Conservation (phyloP, 2,888 invertebrate species). For the Anodontia alba region DNA sequence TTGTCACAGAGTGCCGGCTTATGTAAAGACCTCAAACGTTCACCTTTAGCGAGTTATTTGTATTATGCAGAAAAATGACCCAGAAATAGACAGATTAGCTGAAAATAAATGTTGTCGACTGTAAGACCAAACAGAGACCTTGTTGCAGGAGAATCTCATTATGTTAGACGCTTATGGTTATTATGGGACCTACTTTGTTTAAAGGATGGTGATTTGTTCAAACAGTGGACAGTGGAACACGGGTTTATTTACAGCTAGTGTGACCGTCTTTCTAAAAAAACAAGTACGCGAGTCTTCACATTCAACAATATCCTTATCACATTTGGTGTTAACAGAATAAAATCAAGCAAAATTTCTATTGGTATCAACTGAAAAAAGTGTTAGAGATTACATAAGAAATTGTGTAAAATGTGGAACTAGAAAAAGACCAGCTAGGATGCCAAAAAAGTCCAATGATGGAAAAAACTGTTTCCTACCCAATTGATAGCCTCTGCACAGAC, state of each 20-base stretch:
- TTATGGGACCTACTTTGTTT: constrained; percentile 19
- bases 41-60: too few relatives aligned
- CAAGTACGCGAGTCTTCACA: not conserved
- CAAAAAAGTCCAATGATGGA: too few relatives aligned
- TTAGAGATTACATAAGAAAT: constrained; percentile 14
- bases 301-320: too few relatives aligned
- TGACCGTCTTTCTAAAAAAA: not conserved
- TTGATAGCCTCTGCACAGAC: too few relatives aligned
- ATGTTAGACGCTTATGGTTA: too few relatives aligned
- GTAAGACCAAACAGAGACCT: too few relatives aligned
- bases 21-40: too few relatives aligned
- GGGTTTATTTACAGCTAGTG: constrained; percentile 1
- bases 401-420: constrained; percentile 26
- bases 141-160: constrained; percentile 3
- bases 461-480: too few relatives aligned
- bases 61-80: not conserved
- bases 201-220: constrained; percentile 21
- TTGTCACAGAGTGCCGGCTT: too few relatives aligned
- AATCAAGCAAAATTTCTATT: not conserved
- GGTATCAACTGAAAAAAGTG: too few relatives aligned
- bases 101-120: not conserved
- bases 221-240: not conserved
- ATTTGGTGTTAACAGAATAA: constrained; percentile 24
- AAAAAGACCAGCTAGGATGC: too few relatives aligned
- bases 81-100: not conserved